Conservation (phyloP, 2,888 invertebrate genomes). For the Fragum sueziense region DNA sequence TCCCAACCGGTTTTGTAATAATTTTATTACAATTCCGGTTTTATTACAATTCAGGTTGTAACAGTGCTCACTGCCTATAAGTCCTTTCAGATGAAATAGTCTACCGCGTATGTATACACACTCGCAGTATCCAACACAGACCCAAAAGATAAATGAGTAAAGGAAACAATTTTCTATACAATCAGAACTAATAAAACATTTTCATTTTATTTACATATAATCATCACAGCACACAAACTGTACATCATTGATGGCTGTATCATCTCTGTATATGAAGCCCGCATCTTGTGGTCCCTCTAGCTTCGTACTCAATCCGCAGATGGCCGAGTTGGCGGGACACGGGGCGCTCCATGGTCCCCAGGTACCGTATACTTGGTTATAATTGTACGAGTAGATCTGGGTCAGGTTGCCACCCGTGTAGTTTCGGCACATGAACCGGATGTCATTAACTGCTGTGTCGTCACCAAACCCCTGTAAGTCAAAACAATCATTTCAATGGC, state of each 20-base stretch:
- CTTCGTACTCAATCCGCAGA: conserved; percentile 7
- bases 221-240: conserved; percentile 8
- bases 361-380: neutral
- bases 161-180: no score
- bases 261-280: conserved; percentile 5
- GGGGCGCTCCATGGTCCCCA: conserved; percentile 7
- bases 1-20: no score
- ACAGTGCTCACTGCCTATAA: no score
- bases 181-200: no score
- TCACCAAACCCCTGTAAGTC: conserved; percentile 15
- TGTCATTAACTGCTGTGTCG: conserved; percentile 7
- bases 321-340: conserved; percentile 10
- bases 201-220: no score
- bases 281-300: conserved; percentile 1
- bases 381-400: neutral
- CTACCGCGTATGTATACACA: no score
- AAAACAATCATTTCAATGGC: no score
- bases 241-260: conserved; percentile 9
- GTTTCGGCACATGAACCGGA: conserved; percentile 1
- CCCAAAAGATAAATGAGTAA: no score
- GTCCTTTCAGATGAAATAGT: no score
- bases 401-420: neutral
- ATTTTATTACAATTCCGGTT: no score
- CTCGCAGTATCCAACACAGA: no score
- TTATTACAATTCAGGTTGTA: no score